Base-by-base conservation (phyloP, 2,113 vertebrate species). In the Pithys albifrons region DNA sequence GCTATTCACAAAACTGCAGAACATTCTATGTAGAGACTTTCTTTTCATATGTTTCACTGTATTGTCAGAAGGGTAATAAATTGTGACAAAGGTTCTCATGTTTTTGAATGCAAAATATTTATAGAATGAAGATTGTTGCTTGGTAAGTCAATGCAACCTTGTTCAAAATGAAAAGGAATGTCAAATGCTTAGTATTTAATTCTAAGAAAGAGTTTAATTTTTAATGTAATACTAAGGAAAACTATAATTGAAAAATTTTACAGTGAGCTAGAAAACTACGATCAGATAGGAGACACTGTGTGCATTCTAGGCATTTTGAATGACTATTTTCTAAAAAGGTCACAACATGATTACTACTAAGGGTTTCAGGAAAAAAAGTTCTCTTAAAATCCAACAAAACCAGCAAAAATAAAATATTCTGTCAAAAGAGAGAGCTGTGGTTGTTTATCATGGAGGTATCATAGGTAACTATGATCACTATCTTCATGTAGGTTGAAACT, bases 81-180 rank as follows among this genome's bases (percentile, higher is more conserved):
- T 19, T 59, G 17, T 85, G 55, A 76, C 14, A 88, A 89, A 81
- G 29, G 3, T 65, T 94, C 91, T 91, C 17, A 73, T 73, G 31
- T 29, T 88, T 89, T 79, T 79, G 31, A 83, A 61, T 83, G 19
- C 90, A 85, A 93, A 88, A 65, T 69, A 85, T 74, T 67, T 93
- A 67, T 52, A 85, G 52, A 65, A 58, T 62, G 15, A 79, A 85
- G 91, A 76, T 43, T 66, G 7, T 66, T 85, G 7, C 41, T 87
- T 79, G 28, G 51, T 65, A 73, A 65, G 41, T 88, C 78, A 69
- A 29, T 69, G 12, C 8, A 80, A 37, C 62, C 14, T 71, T 12
- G 1, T 71, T 93, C 24, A 77, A 77, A 92, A 84, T 43, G 6
- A 91, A 85, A 85, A 71, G 24, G 81, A 85, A 52, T 37, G 9